phyloP scores from a whole-genome alignment of 1,140 invertebrate species.

The Bombus turneri region DNA sequence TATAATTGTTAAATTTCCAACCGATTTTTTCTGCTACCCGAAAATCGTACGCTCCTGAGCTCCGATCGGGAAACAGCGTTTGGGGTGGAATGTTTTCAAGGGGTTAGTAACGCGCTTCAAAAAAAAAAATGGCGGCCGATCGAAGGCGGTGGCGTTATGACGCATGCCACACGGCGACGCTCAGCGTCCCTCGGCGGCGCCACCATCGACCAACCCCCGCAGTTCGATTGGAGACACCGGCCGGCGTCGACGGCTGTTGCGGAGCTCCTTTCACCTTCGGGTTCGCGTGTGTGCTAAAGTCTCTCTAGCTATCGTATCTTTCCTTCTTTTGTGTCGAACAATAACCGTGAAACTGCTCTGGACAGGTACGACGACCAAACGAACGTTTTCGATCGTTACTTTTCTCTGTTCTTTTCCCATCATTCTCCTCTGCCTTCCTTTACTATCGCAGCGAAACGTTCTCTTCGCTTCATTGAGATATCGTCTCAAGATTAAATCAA shows the following conservation, averaged over 20 bases:
- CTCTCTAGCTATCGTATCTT: not conserved
- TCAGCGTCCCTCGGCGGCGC: constrained; percentile 73
- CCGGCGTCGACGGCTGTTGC: constrained; percentile 73
- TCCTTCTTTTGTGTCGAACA: not conserved
- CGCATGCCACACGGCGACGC: constrained; percentile 62
- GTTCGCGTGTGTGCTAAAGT: constrained; percentile 56
- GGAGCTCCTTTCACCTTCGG: constrained; percentile 47
- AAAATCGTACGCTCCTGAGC: constrained; percentile 23
- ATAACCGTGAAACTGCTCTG: not conserved
- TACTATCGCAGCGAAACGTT: not conserved
- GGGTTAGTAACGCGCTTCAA: constrained; percentile 65
- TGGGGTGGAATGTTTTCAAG: constrained; percentile 66
- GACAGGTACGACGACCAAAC: constrained; percentile 20
- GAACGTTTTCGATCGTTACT: not conserved
- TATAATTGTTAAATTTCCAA: no score
- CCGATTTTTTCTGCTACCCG: not conserved
- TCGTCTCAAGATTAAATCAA: not conserved
- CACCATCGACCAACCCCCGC: constrained; percentile 78
- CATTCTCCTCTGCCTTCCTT: not conserved
- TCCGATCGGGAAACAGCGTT: constrained; percentile 55
- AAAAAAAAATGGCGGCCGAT: constrained; percentile 74
- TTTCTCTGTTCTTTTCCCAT: not conserved
- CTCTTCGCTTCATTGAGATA: not conserved
- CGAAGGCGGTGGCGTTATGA: constrained; percentile 69
- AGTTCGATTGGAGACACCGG: constrained; percentile 82